phyloP scores from a whole-genome alignment of 2,113 vertebrate genomes.

The Orthonyx spaldingii region DNA sequence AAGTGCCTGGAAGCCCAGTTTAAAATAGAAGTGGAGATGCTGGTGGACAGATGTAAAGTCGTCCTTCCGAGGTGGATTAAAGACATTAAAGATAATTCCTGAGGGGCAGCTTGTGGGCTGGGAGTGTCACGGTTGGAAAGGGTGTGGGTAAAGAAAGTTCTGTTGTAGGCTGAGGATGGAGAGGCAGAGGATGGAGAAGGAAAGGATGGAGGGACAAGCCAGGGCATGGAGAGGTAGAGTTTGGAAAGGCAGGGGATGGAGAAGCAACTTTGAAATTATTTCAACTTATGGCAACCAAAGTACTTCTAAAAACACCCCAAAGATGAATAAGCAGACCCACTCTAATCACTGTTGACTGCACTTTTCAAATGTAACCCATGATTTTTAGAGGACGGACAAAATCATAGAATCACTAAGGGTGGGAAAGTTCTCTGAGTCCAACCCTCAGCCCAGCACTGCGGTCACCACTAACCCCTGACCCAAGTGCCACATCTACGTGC shows the following conservation, averaged over 20 bases:
- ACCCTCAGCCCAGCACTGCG: no score
- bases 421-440: not conserved
- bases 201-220: not conserved
- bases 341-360: fast-evolving
- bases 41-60: not conserved
- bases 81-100: not conserved
- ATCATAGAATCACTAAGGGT: not conserved
- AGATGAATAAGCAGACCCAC: not conserved
- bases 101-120: not conserved
- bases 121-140: not conserved
- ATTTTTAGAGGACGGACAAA: not conserved
- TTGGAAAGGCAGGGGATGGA: not conserved
- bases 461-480: not conserved
- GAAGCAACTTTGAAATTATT: not conserved
- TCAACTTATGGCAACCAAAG: not conserved
- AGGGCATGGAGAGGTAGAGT: not conserved
- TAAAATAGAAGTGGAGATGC: slow-evolving; percentile 32
- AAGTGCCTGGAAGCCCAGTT: not conserved
- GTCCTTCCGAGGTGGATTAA: not conserved
- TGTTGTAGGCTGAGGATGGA: not conserved
- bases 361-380: not conserved
- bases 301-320: not conserved
- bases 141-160: not conserved
- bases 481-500: not conserved
- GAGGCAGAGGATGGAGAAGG: not conserved